These are phyloP conservation scores for Tanytarsus gracilentus DNA, from an alignment of 2,888 invertebrate genomes.

Conservation along the genomic window DNA sequence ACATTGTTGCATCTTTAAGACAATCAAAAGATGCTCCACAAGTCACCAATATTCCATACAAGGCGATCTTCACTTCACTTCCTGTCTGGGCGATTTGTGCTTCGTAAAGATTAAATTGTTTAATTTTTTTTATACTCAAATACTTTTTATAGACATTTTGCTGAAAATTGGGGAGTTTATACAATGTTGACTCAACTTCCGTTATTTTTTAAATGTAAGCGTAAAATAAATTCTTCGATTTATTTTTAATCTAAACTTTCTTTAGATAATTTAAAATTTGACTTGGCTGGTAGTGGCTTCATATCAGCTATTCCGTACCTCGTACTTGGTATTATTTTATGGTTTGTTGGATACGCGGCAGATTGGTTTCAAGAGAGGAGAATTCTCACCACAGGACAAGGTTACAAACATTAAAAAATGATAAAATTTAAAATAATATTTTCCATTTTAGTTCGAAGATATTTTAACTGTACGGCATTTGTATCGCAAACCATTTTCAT, in stretches of 20 bases:
- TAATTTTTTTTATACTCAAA: no score
- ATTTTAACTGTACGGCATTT: background rate
- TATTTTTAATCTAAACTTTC: slow-evolving; percentile 29
- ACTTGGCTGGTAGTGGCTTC: slow-evolving; percentile 64
- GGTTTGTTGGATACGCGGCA: slow-evolving; percentile 63
- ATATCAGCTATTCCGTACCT: slow-evolving; percentile 72
- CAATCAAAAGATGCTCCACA: background rate
- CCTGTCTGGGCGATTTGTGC: slow-evolving; percentile 77
- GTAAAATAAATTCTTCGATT: background rate
- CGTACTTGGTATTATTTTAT: slow-evolving; percentile 66
- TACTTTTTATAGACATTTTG: no score
- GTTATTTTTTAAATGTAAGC: background rate
- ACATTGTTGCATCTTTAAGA: slow-evolving; percentile 50
- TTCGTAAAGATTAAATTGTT: no score
- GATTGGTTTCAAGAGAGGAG: slow-evolving; percentile 56
- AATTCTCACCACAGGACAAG: slow-evolving; percentile 54
- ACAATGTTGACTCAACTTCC: slow-evolving; percentile 53
- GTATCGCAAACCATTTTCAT: slow-evolving; percentile 1
- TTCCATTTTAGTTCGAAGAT: slow-evolving; percentile 52
- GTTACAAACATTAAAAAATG: no score
- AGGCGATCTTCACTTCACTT: slow-evolving; percentile 59
- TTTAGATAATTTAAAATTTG: slow-evolving; percentile 56
- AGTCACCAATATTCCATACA: slow-evolving; percentile 52
- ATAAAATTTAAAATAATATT: no score
- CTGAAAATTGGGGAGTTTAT: slow-evolving; percentile 87